Evolutionary conservation across 2,797 vertebrate species (phyloP).

Genomic region (Lates japonicus): DNA sequence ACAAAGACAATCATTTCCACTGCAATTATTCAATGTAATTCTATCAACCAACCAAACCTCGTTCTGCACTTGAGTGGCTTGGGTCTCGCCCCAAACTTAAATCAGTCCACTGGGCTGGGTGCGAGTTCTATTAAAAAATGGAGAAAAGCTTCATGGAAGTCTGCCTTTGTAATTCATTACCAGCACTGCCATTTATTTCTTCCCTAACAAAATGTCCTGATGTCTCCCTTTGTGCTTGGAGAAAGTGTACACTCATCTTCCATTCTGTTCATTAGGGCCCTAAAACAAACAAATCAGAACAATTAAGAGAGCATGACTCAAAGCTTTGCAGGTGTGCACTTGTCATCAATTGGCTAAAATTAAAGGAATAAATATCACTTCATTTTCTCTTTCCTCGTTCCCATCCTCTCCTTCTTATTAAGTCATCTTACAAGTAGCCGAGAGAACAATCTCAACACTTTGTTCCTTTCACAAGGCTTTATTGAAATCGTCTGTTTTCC

Average conservation of each 20-base stretch:
- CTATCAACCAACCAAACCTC: conserved; percentile 37
- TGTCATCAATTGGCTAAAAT: conserved; percentile 68
- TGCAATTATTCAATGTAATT: conserved; percentile 44
- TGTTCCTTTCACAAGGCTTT: conserved; percentile 52
- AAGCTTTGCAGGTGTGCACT: conserved; percentile 80
- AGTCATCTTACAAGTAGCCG: conserved; percentile 47
- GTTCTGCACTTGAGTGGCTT: conserved; percentile 46
- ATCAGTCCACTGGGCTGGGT: conserved; percentile 57
- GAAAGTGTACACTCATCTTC: conserved; percentile 61
- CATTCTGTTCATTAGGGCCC: conserved; percentile 72
- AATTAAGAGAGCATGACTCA: conserved; percentile 75
- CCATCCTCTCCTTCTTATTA: conserved; percentile 31
- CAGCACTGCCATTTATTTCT: conserved; percentile 40
- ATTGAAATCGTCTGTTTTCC: conserved; percentile 68
- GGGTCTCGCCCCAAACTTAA: conserved; percentile 63
- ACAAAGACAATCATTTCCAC: conserved; percentile 65
- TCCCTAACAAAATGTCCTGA: conserved; percentile 43
- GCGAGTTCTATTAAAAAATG: conserved; percentile 58
- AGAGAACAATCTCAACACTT: conserved; percentile 55
- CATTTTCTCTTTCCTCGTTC: conserved; percentile 36
- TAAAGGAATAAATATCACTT: conserved; percentile 69
- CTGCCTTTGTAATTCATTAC: conserved; percentile 64
- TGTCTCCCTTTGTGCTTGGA: conserved; percentile 52
- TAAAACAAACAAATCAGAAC: conserved; percentile 68
- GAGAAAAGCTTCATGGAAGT: conserved; percentile 53